Percentiles rank a stretch among this genome's conserved stretches.
Evolutionary conservation across 1,140 invertebrate species (phyloP).

Genomic region (Drosophila neocordata): DNA sequence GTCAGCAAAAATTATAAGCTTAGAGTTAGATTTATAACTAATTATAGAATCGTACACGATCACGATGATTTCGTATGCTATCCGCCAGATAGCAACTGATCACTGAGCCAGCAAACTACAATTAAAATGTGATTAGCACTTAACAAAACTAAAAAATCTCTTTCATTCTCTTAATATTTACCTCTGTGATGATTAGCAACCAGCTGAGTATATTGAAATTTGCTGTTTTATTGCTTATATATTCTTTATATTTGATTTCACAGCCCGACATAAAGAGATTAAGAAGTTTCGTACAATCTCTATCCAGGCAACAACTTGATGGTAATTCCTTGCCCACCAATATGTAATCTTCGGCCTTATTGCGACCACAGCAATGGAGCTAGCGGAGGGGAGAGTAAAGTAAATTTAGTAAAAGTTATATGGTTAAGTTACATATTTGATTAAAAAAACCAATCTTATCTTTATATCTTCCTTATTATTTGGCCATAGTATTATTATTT

Average conservation of each 20-base stretch:
- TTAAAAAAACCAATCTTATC: no score
- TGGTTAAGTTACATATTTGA: no score
- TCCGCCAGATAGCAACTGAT: conserved; percentile 72
- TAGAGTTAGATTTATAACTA: conserved; percentile 37
- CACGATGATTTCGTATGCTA: conserved; percentile 77
- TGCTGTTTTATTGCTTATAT: conserved; percentile 57
- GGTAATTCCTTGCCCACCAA: conserved; percentile 56
- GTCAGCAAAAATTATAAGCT: conserved; percentile 20
- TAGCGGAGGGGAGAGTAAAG: background rate
- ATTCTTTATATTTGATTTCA: conserved; percentile 62
- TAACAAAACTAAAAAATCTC: background rate
- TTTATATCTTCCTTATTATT: no score
- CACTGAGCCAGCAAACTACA: conserved; percentile 72
- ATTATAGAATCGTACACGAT: conserved; percentile 77
- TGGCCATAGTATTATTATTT: no score
- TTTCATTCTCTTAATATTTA: conserved; percentile 13
- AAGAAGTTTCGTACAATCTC: conserved; percentile 52
- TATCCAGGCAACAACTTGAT: conserved; percentile 61
- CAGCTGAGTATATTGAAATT: conserved; percentile 72
- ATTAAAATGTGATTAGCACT: conserved; percentile 12
- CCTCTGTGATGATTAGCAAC: conserved; percentile 66
- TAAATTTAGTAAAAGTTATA: background rate
- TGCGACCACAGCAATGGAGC: conserved; percentile 76
- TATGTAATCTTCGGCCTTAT: conserved; percentile 69
- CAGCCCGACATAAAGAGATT: conserved; percentile 70